These are phyloP conservation scores for Tetraodon nigroviridis DNA, from an alignment of 2,113 vertebrate genomes.

Conservation along the genomic window DNA sequence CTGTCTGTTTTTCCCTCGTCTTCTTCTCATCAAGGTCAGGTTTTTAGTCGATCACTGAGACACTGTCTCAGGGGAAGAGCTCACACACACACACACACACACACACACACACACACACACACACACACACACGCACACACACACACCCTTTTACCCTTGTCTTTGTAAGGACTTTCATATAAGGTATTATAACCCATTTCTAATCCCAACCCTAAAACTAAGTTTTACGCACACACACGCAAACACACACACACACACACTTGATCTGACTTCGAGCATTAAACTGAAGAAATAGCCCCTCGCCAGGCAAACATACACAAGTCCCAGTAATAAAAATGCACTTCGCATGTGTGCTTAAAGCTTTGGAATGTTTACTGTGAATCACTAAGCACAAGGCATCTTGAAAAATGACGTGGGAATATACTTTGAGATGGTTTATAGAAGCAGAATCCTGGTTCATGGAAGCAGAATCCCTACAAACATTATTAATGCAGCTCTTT, in stretches of 20 bases:
- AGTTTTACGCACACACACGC: constrained; percentile 3
- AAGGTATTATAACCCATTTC: too few relatives aligned
- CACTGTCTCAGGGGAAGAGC: constrained; percentile 25
- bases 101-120: constrained; percentile 21
- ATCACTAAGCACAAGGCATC: too few relatives aligned
- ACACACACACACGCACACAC: constrained; percentile 5
- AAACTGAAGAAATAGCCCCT: neutral
- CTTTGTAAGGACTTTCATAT: too few relatives aligned
- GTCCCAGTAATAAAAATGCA: neutral
- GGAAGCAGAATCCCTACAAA: too few relatives aligned
- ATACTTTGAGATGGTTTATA: neutral
- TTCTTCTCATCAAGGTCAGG: constrained; percentile 57
- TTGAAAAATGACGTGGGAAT: constrained; percentile 2
- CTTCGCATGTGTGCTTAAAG: neutral
- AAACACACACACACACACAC: neutral
- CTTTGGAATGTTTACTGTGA: too few relatives aligned
- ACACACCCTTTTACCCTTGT: neutral
- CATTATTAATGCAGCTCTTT: too few relatives aligned
- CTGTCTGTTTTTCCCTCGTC: constrained; percentile 33
- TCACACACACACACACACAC: constrained; percentile 8
- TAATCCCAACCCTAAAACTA: too few relatives aligned
- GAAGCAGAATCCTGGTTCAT: neutral
- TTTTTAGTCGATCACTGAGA: constrained; percentile 53
- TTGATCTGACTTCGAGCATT: constrained; percentile 10
- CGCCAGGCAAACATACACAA: constrained; percentile 1